Base-by-base conservation (phyloP, 1,140 invertebrate genomes). In the Hyles euphorbiae region DNA sequence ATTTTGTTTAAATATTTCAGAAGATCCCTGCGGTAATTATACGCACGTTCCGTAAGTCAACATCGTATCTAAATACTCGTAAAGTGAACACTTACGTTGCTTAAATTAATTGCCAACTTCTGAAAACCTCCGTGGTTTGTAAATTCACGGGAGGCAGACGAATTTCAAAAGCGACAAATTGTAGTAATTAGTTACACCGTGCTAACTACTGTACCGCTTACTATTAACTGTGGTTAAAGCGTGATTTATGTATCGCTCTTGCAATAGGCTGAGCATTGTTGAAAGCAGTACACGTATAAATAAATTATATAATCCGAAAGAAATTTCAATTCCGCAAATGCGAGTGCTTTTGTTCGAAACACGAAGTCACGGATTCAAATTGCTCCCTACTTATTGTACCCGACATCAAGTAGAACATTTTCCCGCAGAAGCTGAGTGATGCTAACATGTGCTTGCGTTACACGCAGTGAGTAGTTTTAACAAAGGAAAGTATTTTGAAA, bases 401-500 rank as follows among this genome's bases (percentile, higher is more conserved):
- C 36, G 36, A 40, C 36, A 40, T 40, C 36, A 40, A 40, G 36
- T 40, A 40, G 36, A 40, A 52, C 12, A 45, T 54, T 44, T 53
- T 43, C 36, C 36, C 8, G 36, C 8, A 40, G 36, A 40, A 40
- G 36, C 36, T 40, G 36, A 40, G 36, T 40, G 36, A 40, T 40
- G 36, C 36, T 40, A 40, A 40, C 46, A 48, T 56, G 33, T 48
- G 6, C 44, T 10, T 47, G 44, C 33, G 66, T 73, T 74, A 72
- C 72, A 76, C 73, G 70, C 71, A 68, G 75, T 71, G 74, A 87
- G 78, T 80, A 71, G 68, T 80, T 79, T 60, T 58, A 85, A 88
- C 85, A 88, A 88, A 83, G 80, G 82, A 74, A 77, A 83, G 74
- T 78, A 76, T 83, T 81, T 75, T 67, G 78, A 73, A 78, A 87